A percentile compares a stretch with the other conserved stretches of the same genome.
Evolutionary conservation across 92 coral and sea anemone species (phyloP).

Genomic region (Umimayanthus chanpuru): DNA sequence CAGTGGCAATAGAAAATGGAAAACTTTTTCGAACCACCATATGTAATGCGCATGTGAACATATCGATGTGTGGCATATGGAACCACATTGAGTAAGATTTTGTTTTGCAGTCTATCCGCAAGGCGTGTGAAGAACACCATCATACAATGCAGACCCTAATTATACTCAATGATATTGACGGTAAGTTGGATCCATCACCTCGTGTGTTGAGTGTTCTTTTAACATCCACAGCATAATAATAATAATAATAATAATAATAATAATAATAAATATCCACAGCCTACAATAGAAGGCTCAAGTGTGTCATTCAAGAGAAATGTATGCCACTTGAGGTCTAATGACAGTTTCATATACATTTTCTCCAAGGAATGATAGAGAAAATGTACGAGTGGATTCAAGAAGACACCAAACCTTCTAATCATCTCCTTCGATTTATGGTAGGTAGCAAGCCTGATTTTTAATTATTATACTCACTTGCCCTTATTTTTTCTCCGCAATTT

Average conservation of each 20-base stretch:
- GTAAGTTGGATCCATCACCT: slow-evolving; percentile 46
- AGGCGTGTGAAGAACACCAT: slow-evolving; percentile 72
- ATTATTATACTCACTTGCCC: no score
- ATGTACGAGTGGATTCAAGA: slow-evolving; percentile 86
- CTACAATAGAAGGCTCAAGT: background rate
- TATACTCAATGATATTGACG: slow-evolving; percentile 81
- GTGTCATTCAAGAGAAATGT: background rate
- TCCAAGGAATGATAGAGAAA: slow-evolving; percentile 80
- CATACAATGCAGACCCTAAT: slow-evolving; percentile 88
- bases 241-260: no score
- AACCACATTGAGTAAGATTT: background rate
- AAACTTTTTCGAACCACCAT: no score
- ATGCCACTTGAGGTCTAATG: background rate
- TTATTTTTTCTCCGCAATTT: no score
- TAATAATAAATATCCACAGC: background rate
- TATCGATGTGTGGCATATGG: background rate
- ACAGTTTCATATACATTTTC: background rate
- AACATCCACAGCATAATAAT: background rate
- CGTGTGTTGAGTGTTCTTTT: background rate
- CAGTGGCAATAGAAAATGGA: no score
- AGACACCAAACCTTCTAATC: slow-evolving; percentile 62
- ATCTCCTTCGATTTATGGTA: slow-evolving; percentile 95
- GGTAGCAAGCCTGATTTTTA: background rate
- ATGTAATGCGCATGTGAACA: no score
- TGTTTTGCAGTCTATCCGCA: slow-evolving; percentile 65